Evolutionary conservation across 2,113 vertebrate genomes (phyloP).

Genomic region (Hydropotes inermis): DNA sequence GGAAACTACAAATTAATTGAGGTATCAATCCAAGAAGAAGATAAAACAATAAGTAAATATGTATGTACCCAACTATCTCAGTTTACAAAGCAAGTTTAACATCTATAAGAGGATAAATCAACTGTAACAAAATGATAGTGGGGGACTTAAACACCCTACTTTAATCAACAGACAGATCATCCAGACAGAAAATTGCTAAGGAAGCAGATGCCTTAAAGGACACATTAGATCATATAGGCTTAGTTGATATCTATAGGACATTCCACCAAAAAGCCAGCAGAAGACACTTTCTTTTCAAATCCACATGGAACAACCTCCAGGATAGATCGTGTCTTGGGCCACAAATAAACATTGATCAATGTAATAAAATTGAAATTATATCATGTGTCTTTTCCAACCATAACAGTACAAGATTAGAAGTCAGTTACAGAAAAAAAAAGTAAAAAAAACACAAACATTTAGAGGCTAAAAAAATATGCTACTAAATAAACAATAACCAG

Average conservation of each 20-base stretch:
- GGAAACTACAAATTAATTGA: not conserved
- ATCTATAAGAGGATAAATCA: not conserved
- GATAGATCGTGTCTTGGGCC: not conserved
- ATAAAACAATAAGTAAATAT: not conserved
- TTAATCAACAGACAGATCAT: not conserved
- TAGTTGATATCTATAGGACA: not conserved
- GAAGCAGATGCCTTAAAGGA: not conserved
- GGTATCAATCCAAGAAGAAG: not conserved
- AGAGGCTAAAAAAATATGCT: not conserved
- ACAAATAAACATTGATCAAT: not conserved
- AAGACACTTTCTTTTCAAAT: not conserved
- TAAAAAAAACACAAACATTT: not conserved
- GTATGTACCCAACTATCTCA: not conserved
- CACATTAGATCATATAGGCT: not conserved
- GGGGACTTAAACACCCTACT: not conserved
- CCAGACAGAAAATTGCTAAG: not conserved
- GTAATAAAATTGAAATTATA: not conserved
- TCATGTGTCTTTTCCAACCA: not conserved
- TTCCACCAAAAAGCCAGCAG: not conserved
- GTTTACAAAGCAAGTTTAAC: not conserved
- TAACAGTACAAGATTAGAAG: not conserved
- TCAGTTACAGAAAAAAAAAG: not conserved
- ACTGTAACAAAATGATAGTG: not conserved
- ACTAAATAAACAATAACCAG: not conserved
- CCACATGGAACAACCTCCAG: not conserved